phyloP scores from a whole-genome alignment of 2,797 vertebrate genomes.

The Nannoperca australis region DNA sequence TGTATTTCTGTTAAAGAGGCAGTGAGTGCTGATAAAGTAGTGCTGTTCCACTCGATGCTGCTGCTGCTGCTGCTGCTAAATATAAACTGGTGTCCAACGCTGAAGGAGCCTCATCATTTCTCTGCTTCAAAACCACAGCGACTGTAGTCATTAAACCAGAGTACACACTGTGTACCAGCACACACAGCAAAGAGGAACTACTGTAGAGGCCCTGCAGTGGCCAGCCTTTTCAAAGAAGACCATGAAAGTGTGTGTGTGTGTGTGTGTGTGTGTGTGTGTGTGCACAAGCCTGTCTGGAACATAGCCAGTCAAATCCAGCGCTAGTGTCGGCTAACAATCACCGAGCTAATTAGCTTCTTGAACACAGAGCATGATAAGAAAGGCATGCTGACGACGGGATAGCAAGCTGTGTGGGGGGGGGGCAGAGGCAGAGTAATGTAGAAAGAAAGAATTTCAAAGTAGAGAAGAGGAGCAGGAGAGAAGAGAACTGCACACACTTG shows the following conservation, averaged over 20 bases:
- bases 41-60: neutral
- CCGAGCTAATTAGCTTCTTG: conserved; percentile 60
- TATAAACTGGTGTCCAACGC: conserved; percentile 1
- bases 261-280: conserved; percentile 5
- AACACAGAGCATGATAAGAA: conserved; percentile 47
- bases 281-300: conserved; percentile 13
- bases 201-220: conserved; percentile 16
- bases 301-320: conserved; percentile 26
- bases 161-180: neutral
- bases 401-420: neutral
- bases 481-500: neutral
- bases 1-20: neutral
- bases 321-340: conserved; percentile 47
- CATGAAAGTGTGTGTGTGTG: neutral
- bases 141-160: conserved; percentile 41
- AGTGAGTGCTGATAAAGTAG: neutral
- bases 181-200: conserved; percentile 13
- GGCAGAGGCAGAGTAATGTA: neutral
- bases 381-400: conserved; percentile 46
- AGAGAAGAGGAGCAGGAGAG: neutral
- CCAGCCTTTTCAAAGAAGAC: conserved; percentile 8
- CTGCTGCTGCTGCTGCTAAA: conserved; percentile 13
- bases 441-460: conserved; percentile 4
- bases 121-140: conserved; percentile 26
- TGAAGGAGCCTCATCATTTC: conserved; percentile 23